Evolutionary conservation across 2,113 vertebrate species (phyloP).

Genomic region (Stercorarius parasiticus): DNA sequence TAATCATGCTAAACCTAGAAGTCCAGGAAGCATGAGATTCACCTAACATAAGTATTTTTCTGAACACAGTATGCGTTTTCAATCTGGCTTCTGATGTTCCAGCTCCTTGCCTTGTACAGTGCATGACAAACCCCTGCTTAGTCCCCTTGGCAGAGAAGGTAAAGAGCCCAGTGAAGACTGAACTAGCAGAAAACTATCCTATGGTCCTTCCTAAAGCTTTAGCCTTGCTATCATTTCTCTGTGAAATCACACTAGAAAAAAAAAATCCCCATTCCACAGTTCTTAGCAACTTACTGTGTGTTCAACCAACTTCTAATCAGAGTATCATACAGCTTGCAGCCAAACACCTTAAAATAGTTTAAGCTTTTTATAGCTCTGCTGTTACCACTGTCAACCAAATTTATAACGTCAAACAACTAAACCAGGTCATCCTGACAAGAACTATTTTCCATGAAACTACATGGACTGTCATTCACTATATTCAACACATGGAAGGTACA

Average conservation of each 20-base stretch:
- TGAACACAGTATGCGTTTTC: not conserved
- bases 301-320: not conserved
- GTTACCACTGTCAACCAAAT: not conserved
- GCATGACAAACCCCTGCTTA: not conserved
- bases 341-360: not conserved
- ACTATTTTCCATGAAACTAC: not conserved
- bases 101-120: not conserved
- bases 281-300: not conserved
- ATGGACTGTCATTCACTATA: not conserved
- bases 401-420: not conserved
- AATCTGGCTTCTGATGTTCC: not conserved
- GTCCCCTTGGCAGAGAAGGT: not conserved
- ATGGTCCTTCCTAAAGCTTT: not conserved
- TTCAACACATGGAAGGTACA: not conserved
- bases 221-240: not conserved
- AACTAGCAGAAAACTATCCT: not conserved
- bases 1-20: not conserved
- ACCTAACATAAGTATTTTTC: not conserved
- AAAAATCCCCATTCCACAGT: not conserved
- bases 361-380: not conserved
- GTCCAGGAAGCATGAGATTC: not conserved
- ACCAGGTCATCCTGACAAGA: not conserved
- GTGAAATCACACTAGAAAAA: not conserved
- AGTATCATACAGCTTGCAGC: not conserved
- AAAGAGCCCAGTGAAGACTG: not conserved